These are phyloP conservation scores for Micropoecilia bifurca DNA, from an alignment of 2,797 vertebrate species.

Conservation along the genomic window DNA sequence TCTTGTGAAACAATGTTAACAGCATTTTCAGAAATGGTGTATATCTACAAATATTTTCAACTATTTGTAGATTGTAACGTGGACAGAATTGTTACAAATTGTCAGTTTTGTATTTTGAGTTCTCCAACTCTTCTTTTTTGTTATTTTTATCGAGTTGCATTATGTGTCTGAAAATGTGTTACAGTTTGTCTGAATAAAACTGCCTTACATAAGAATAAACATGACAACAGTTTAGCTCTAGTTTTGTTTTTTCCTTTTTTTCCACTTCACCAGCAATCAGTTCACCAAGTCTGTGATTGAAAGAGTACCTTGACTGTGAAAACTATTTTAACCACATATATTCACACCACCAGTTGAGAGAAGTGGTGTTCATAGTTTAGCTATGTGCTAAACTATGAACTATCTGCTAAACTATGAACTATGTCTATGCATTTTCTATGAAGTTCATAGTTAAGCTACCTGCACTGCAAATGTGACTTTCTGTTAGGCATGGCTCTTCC, in stretches of 20 bases:
- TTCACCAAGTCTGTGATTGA: not conserved
- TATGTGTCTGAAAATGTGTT: slow-evolving; percentile 42
- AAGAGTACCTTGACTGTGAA: not conserved
- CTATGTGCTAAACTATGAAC: too few species aligned
- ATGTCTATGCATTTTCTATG: too few species aligned
- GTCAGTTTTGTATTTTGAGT: slow-evolving; percentile 22
- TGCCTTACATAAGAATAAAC: slow-evolving; percentile 77
- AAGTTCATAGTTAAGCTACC: too few species aligned
- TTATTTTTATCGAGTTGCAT: slow-evolving; percentile 22
- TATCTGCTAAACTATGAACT: too few species aligned
- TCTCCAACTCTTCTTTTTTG: slow-evolving; percentile 13
- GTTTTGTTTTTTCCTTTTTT: not conserved
- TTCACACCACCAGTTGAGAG: not conserved
- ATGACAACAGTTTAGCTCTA: slow-evolving; percentile 26
- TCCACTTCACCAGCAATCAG: not conserved
- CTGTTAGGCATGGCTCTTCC: not conserved
- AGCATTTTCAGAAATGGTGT: slow-evolving; percentile 50
- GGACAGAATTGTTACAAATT: slow-evolving; percentile 44
- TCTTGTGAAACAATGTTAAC: slow-evolving; percentile 37
- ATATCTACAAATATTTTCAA: slow-evolving; percentile 70
- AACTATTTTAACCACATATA: not conserved
- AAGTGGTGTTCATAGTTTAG: too few species aligned
- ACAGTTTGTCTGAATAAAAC: slow-evolving; percentile 62
- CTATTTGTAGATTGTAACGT: slow-evolving; percentile 62
- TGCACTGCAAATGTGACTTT: not conserved